Base-by-base conservation (phyloP, 2,888 invertebrate species). In the Apotomis betuletana region DNA sequence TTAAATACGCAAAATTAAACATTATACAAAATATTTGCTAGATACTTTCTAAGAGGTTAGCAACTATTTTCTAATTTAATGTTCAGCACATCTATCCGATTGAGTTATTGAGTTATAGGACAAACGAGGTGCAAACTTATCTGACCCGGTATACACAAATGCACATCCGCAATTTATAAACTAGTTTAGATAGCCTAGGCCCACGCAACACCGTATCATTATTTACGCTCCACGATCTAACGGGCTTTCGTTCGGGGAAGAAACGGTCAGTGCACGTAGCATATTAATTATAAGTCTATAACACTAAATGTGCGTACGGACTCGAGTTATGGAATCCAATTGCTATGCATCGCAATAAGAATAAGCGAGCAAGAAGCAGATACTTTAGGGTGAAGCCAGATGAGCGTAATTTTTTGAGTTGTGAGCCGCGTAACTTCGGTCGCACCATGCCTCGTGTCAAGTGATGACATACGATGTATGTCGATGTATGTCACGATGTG, bases 201-300 rank as follows among this genome's bases (percentile, higher is more conserved):
- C 57, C 57, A 36, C 49, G 49, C 55, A 44, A n/a, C 41, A 1
- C 15, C 41, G 4, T 27, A 67, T 49, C 12, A 49, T 12, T 58
- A 59, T 44, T 57, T 13, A 49, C 13, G 51, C 15, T 51, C 41
- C 41, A 27, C 46, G 60, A 46, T 41, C 41, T 69, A 70, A 65
- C 64, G 70, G 64, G 59, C 44, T 41, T 4, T 41, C 41, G 15
- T 68, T 55, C 61, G 27, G 44, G 70, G 70, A 70, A 65, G 64
- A 64, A 64, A 64, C 63, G 52, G 68, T 9, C 12, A 13, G 13
- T 59, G 64, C 54, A 54, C 64, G 10, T 51, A 41, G 65, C 46
- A 46, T 59, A 70, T 65, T 70, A 46, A 65, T 65, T 70, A 46
- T 27, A 12, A 41, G 41, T 41, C 41, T 44, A 52, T 60, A 64